phyloP scores from a whole-genome alignment of 2,797 vertebrate genomes.

The Pogonophryne albipinna region DNA sequence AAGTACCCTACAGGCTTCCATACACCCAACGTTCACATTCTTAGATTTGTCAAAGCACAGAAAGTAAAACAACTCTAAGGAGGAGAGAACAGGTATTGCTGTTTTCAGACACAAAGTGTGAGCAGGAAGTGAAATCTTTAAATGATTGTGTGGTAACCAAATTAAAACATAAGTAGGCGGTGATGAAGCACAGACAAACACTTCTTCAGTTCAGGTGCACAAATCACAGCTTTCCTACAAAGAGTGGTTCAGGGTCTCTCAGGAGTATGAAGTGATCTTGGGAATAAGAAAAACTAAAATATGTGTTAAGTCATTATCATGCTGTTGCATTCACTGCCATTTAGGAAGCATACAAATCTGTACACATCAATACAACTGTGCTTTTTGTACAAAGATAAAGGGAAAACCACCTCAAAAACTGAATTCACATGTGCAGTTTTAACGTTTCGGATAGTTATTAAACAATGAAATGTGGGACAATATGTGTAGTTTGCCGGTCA shows the following conservation, averaged over 20 bases:
- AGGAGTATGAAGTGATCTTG: conserved; percentile 8
- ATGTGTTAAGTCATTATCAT: conserved; percentile 51
- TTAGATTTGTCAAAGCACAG: neutral
- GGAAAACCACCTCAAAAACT: conserved; percentile 34
- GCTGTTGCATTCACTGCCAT: conserved; percentile 59
- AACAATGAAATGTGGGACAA: neutral
- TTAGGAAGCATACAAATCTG: conserved; percentile 35
- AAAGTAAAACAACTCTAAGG: neutral
- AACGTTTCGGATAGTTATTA: neutral
- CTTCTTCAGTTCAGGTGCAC: conserved; percentile 30
- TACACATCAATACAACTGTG: conserved; percentile 30
- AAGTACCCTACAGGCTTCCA: too few species aligned
- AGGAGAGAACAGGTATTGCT: conserved; percentile 28
- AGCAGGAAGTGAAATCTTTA: conserved; percentile 20
- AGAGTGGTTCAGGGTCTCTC: neutral
- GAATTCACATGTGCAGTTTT: conserved; percentile 22
- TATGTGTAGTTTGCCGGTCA: neutral
- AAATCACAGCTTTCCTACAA: conserved; percentile 7
- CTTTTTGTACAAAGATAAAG: conserved; percentile 26
- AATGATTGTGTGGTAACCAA: conserved; percentile 7
- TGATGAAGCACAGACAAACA: neutral
- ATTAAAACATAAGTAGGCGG: conserved; percentile 16
- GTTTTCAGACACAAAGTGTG: conserved; percentile 3
- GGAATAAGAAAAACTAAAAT: conserved; percentile 44
- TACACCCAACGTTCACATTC: neutral